These are phyloP conservation scores for Riptortus pedestris DNA, from an alignment of 1,140 invertebrate species.

Conservation along the genomic window DNA sequence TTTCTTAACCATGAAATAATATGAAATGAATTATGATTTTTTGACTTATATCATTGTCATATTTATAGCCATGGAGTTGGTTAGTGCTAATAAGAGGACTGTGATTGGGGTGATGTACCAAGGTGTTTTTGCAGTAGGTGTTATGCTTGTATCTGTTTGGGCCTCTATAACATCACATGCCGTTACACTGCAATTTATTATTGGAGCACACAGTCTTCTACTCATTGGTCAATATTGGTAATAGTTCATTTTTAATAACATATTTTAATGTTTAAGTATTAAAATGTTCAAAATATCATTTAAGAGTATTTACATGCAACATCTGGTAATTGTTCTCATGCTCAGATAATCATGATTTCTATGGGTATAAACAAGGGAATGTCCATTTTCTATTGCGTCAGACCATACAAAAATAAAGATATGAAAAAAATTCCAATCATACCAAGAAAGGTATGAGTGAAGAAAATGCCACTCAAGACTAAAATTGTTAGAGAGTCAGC, in stretches of 20 bases:
- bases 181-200: neutral
- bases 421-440: too few relatives aligned
- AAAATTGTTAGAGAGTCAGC: too few relatives aligned
- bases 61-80: conserved; percentile 67
- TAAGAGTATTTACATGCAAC: too few relatives aligned
- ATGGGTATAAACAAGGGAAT: too few relatives aligned
- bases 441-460: too few relatives aligned
- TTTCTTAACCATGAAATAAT: neutral
- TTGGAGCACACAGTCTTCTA: neutral
- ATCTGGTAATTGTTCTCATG: too few relatives aligned
- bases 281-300: neutral
- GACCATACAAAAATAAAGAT: too few relatives aligned
- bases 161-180: neutral
- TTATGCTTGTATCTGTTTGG: conserved; percentile 49
- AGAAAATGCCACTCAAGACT: too few relatives aligned
- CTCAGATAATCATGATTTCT: too few relatives aligned
- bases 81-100: conserved; percentile 68
- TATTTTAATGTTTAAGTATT: neutral
- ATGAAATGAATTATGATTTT: neutral
- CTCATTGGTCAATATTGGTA: neutral
- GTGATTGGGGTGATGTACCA: conserved; percentile 71
- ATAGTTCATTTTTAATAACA: neutral
- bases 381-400: too few relatives aligned
- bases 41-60: neutral
- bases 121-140: conserved; percentile 65